These are phyloP conservation scores for Hirtodrosophila cameraria DNA, from an alignment of 2,888 invertebrate species.

Conservation along the genomic window DNA sequence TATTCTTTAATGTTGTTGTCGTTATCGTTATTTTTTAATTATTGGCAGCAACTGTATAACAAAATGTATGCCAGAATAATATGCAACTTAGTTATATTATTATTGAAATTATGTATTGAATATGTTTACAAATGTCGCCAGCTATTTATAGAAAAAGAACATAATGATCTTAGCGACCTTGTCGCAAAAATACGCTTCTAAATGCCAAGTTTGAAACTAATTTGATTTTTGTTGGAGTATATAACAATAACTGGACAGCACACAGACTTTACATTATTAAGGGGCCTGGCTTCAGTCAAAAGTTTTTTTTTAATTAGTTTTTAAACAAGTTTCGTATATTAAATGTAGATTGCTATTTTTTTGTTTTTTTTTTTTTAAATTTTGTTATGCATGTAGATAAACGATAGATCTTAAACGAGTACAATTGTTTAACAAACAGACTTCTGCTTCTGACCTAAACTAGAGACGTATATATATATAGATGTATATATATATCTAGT, in stretches of 20 bases:
- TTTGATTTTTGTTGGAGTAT: no score
- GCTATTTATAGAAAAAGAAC: not conserved
- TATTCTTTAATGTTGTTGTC: not conserved
- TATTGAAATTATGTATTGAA: conserved; percentile 8
- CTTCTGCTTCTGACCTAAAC: conserved; percentile 71
- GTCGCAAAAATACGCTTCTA: conserved; percentile 23
- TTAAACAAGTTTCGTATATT: conserved; percentile 57
- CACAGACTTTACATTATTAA: conserved; percentile 31
- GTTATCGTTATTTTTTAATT: conserved; percentile 3
- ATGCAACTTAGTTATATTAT: conserved; percentile 13
- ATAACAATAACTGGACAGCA: conserved; percentile 43
- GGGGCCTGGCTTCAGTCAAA: conserved; percentile 62
- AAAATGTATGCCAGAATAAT: conserved; percentile 40
- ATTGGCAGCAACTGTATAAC: conserved; percentile 36
- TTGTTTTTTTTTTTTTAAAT: conserved; percentile 6
- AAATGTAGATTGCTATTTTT: conserved; percentile 24
- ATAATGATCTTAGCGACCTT: conserved; percentile 9
- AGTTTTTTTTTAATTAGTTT: conserved; percentile 54
- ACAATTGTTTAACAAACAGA: conserved; percentile 79
- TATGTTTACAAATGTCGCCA: not conserved
- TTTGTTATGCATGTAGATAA: conserved; percentile 79
- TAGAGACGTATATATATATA: conserved; percentile 56
- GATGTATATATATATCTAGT: conserved; percentile 27
- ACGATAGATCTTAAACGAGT: conserved; percentile 78
- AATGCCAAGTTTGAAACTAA: conserved; percentile 33